Evolutionary conservation across 2,113 vertebrate species (phyloP), one percentile per base, ranked within the genome.

Genomic region (Lycocorax pyrrhopterus): DNA sequence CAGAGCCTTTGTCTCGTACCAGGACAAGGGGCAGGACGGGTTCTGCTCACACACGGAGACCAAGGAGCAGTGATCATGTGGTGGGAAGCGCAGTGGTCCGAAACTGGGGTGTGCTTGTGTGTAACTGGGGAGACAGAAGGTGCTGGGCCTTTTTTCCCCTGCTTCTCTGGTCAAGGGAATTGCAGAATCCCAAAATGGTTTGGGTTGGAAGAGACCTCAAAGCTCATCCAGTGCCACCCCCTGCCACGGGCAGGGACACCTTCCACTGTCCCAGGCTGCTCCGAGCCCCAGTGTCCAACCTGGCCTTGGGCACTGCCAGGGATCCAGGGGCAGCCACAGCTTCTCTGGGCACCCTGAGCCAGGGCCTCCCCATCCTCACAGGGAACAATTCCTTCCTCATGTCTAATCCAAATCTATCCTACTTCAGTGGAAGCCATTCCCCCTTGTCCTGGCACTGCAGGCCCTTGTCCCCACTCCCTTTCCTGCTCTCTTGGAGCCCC

Each of bases 21-120:
- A 35, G 67, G 33, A 52, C 0, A 0, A 53, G 71, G 35, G 49
- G 35, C 35, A 55, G 66, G 23, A 17, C 10, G 1, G 4, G 4
- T 69, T 63, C 62, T 80, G n/a, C 69, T 78, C 49, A 6, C 4
- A 5, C 12, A 21, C 4, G 52, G 52, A 53, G 22, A 30, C 12
- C 21, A 8, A 35, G 72, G 39, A 32, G 46, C 14, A 47, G 64
- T 5, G 3, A 16, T 30, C 25, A 4, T 6, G 5, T 7, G 4
- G 12, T 59, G 52, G 23, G 47, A 91, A 47, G 43, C 1, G 2
- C 4, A 49, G 43, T 19, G 37, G n/a, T 33, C 35, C 35, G 55
- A 76, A 84, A 51, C 2, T 10, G 18, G 51, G 47, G 52, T 55
- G 17, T 71, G 25, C 30, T 43, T 78, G 13, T 59, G 5, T 20